Base-by-base conservation (phyloP, 2,113 vertebrate species). In the Todiramphus chloris region DNA sequence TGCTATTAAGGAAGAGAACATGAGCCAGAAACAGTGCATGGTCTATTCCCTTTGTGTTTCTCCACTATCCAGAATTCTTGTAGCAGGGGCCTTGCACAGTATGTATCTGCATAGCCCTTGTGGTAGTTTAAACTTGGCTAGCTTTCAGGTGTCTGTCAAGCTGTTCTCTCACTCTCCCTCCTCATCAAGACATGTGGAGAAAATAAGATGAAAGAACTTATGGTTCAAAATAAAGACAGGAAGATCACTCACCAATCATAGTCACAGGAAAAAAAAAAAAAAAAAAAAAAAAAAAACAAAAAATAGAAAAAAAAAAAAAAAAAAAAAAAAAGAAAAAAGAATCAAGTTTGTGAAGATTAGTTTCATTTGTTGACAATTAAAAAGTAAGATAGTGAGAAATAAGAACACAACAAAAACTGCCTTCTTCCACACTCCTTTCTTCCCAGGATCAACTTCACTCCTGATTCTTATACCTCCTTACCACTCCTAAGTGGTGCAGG, bases 191-290 rank as follows among this genome's bases (percentile, higher is more conserved):
- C 39, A 66, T 25, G 11, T 11, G 87, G 50, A 87, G 41, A 78
- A 67, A 92, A 79, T 43, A 88, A 74, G 11, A 16, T 28, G 14
- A 66, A 94, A 62, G 10, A 60, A 6, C 4, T 81, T 16, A 72
- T 0, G 1, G 27, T 24, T 83, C 46, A 83, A 83, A 30, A 63
- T 33, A 79, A 72, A 92, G 72, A 35, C 43, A 44, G 16, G 9
- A 46, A 80, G 10, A 68, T 50, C 39, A 50, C 39, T 87, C 69
- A n/a, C 19, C 59, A 64, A 6, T 69, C 56, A 56, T 1, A 51
- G 24, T 35, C 5, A 87, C 0, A 1, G 14, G 6, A 56, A 69
- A 90, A 66, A 67, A 6, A 9, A 67, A 6, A 9, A 0, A 59
- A 50, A 43, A 43, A 43, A 41, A n/a, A 56, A 69, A 90, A 66